phyloP scores from a whole-genome alignment of 2,113 vertebrate genomes.

The Daboia siamensis region DNA sequence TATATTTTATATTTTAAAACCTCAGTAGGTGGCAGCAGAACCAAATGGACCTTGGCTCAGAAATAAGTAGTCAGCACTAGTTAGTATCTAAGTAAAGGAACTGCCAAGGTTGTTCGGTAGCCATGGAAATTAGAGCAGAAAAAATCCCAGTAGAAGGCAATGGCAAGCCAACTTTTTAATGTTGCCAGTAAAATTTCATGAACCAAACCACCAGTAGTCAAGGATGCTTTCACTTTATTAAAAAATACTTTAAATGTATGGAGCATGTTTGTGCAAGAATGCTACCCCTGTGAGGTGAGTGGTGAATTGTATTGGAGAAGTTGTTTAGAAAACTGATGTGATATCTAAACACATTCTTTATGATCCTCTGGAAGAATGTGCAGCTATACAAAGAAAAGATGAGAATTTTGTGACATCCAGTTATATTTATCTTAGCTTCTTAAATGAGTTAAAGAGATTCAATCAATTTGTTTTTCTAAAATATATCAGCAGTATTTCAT shows the following conservation, averaged over 20 bases:
- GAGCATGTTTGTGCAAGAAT: neutral
- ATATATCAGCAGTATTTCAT: neutral
- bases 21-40: neutral
- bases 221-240: neutral
- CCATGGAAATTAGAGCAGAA: neutral
- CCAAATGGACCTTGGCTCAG: neutral
- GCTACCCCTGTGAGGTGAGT: neutral
- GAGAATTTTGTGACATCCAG: neutral
- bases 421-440: neutral
- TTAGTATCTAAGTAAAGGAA: neutral
- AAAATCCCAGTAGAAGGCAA: neutral
- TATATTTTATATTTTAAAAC: neutral
- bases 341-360: neutral
- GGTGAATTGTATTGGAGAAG: neutral
- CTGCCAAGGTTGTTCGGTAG: neutral
- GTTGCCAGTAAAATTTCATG: neutral
- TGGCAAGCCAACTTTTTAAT: neutral
- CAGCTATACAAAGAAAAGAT: neutral
- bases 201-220: neutral
- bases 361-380: neutral
- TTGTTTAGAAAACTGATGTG: neutral
- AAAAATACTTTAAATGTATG: neutral
- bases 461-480: neutral
- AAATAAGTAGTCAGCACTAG: neutral
- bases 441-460: neutral